These are phyloP conservation scores for Clarias gariepinus DNA, from an alignment of 2,113 vertebrate species.

Conservation along the genomic window DNA sequence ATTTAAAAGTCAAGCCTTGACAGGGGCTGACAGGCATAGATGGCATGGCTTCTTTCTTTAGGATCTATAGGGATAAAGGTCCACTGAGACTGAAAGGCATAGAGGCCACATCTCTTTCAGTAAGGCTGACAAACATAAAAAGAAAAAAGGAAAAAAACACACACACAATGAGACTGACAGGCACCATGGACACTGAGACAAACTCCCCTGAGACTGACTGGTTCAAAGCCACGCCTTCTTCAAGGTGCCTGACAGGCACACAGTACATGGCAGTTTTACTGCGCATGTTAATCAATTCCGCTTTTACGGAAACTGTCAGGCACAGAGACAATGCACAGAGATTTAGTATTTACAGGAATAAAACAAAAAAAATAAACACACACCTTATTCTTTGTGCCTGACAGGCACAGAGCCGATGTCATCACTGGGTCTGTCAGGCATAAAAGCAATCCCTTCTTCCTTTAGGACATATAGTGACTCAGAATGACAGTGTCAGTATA, in stretches of 20 bases:
- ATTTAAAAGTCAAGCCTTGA: background rate
- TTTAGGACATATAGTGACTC: background rate
- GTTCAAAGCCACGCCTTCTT: background rate
- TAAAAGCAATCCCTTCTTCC: background rate
- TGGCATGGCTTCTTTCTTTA: background rate
- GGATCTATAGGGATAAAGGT: background rate
- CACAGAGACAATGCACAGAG: background rate
- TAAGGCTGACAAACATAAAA: background rate
- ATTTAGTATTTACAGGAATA: too few species aligned
- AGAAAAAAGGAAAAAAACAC: background rate
- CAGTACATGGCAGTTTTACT: background rate
- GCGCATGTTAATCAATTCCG: background rate
- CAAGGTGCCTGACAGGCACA: background rate
- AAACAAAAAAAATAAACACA: too few species aligned
- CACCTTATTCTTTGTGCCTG: background rate
- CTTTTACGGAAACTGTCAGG: background rate
- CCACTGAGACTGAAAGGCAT: background rate
- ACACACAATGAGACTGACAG: background rate
- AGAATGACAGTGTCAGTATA: background rate
- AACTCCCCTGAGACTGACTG: background rate
- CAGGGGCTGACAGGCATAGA: background rate
- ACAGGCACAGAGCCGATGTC: background rate
- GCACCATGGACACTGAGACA: too few species aligned
- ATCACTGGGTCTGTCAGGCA: background rate
- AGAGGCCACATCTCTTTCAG: background rate